Evolutionary conservation across 53 echinoderm and acorn worm species (phyloP).

Genomic region (Mesocentrotus franciscanus): DNA sequence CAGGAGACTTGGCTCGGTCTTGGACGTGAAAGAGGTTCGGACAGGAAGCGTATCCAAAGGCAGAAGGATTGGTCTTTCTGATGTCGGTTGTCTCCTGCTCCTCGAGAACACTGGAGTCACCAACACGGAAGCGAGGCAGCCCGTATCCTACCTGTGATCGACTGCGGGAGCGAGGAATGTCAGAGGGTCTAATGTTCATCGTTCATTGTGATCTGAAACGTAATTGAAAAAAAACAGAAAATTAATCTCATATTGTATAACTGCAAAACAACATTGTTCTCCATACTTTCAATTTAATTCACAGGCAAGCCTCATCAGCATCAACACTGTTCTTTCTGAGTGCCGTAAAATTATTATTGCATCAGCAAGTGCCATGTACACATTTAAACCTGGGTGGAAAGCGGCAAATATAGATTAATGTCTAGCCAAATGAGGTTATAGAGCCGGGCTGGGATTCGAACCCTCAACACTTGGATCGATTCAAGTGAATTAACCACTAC

Average conservation of each 20-base stretch:
- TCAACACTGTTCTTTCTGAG: too few species aligned
- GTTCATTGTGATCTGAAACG: conserved; percentile 32
- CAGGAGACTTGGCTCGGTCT: conserved; percentile 12
- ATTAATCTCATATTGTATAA: neutral
- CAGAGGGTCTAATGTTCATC: conserved; percentile 44
- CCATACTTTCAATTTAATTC: too few species aligned
- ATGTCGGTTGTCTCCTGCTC: neutral
- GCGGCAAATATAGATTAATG: too few species aligned
- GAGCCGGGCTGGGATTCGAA: too few species aligned
- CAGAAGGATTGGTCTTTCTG: conserved; percentile 5
- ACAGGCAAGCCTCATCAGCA: too few species aligned
- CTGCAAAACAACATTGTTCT: too few species aligned
- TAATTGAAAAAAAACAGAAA: neutral
- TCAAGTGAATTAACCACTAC: too few species aligned
- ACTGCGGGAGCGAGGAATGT: conserved; percentile 37
- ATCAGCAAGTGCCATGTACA: too few species aligned
- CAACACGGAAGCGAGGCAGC: conserved; percentile 34
- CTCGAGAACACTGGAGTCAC: conserved; percentile 31
- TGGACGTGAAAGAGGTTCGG: conserved; percentile 79
- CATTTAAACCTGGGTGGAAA: too few species aligned
- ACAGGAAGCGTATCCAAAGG: conserved; percentile 73
- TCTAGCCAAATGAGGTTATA: too few species aligned
- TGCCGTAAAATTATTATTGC: too few species aligned
- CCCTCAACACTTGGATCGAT: too few species aligned
- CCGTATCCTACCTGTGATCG: conserved; percentile 55